Conservation (phyloP, 2,888 invertebrate species). For the Tetramorium bicarinatum region DNA sequence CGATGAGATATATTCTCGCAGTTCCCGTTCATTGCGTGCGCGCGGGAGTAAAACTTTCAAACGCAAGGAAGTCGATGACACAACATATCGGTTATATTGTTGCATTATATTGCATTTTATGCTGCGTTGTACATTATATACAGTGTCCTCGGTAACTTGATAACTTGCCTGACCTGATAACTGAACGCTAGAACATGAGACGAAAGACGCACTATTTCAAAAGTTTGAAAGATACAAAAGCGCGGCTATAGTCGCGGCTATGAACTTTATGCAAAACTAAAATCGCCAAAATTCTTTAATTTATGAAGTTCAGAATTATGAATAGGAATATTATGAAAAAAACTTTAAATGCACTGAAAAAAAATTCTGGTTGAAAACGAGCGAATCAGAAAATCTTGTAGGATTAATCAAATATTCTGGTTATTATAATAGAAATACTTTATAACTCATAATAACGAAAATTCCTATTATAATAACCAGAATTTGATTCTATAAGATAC, state of each 20-base stretch:
- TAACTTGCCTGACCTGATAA: not conserved
- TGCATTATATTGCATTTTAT: not conserved
- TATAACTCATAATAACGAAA: too few species aligned
- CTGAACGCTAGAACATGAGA: not conserved
- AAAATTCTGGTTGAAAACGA: too few species aligned
- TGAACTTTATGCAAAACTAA: not conserved
- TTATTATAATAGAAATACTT: too few species aligned
- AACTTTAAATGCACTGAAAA: too few species aligned
- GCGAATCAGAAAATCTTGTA: too few species aligned
- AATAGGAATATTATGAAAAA: not conserved
- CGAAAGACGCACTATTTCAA: not conserved
- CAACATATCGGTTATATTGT: not conserved
- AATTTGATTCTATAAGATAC: too few species aligned
- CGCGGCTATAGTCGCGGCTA: not conserved
- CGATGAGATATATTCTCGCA: not conserved
- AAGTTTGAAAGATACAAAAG: not conserved
- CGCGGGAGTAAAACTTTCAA: not conserved
- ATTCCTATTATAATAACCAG: too few species aligned
- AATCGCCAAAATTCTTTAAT: not conserved
- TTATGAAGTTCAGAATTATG: not conserved
- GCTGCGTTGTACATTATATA: not conserved
- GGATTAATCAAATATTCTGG: too few species aligned
- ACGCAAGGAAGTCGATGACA: not conserved
- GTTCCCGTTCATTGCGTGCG: not conserved
- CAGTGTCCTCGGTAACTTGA: too few species aligned